Evolutionary conservation across 2,888 invertebrate genomes (phyloP).

Genomic region (Rotaria magnacalcarata): DNA sequence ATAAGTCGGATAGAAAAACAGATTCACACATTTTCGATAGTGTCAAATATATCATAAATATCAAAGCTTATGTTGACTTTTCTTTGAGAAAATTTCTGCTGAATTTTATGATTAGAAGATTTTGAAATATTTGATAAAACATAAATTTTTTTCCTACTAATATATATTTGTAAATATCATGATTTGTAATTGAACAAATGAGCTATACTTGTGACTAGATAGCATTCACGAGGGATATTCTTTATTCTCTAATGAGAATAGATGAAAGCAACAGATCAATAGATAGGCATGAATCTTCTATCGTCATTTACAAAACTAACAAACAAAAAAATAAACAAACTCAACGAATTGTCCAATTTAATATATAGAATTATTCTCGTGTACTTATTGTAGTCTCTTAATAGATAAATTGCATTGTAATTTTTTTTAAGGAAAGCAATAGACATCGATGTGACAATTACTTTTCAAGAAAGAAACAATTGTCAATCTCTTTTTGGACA

Average conservation of each 20-base stretch:
- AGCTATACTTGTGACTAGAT: conserved; percentile 1
- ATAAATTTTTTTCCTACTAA: no score
- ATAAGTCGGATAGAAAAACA: background rate
- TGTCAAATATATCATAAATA: background rate
- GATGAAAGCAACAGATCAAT: background rate
- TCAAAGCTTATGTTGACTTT: no score
- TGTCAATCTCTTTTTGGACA: background rate
- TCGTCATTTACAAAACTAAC: background rate
- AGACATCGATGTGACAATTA: background rate
- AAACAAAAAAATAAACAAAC: background rate
- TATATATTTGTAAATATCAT: background rate
- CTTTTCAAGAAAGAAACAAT: background rate
- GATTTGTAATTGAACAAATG: background rate
- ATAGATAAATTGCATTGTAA: background rate
- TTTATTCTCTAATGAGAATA: background rate
- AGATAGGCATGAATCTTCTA: background rate
- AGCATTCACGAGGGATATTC: background rate
- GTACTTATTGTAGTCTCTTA: background rate
- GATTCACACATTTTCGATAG: background rate
- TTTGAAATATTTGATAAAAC: no score
- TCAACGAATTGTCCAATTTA: background rate
- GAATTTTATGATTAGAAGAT: no score
- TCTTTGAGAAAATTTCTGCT: no score
- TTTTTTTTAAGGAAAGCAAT: background rate
- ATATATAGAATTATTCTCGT: background rate